Evolutionary conservation across 2,888 invertebrate species (phyloP), one percentile per base, ranked within the genome.

Genomic region (Apeira syringaria): DNA sequence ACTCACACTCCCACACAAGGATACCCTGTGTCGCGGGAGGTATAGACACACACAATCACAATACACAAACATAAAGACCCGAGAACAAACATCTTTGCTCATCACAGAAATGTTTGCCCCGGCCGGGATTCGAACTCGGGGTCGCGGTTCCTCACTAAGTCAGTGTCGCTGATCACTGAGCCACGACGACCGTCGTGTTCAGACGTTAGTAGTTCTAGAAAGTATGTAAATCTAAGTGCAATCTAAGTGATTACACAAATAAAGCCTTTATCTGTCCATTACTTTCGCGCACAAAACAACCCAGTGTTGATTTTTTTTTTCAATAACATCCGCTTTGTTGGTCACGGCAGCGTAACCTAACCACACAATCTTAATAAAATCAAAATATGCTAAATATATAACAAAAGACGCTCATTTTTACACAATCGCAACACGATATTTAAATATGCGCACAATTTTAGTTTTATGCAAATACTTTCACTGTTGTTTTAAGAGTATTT

Each of bases 401-500:
- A 35, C 24, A 42, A 24, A 17, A 20, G 36, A 11, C 25, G 28
- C 32, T 35, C 29, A 12, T 5, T 15, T 29, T 51, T 47, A 51
- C 41, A 34, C 44, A 50, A 57, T 34, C 35, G 26, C 28, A 40
- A 5, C 20, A 18, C 7, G 7, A 1, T 7, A 29, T 31, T 17
- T 26, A 15, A 33, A 20, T 18, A 22, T 13, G 13, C 32, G 40
- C 34, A 22, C 39, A 48, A 29, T 38, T 50, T 41, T 38, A 37
- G 40, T 30, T 52, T 47, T 52, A 52, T 53, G 51, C 53, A 45
- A 55, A 55, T 54, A 53, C 59, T 59, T 60, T 62, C 59, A 55
- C 62, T 37, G 37, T 36, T 45, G n/a, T n/a, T 46, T 39, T 44
- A 31, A 7, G 39, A 48, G 48, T 47, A 48, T 36, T 43, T 34